These are phyloP conservation scores for Brachyopa scutellaris DNA, from an alignment of 2,888 invertebrate genomes.

Conservation along the genomic window DNA sequence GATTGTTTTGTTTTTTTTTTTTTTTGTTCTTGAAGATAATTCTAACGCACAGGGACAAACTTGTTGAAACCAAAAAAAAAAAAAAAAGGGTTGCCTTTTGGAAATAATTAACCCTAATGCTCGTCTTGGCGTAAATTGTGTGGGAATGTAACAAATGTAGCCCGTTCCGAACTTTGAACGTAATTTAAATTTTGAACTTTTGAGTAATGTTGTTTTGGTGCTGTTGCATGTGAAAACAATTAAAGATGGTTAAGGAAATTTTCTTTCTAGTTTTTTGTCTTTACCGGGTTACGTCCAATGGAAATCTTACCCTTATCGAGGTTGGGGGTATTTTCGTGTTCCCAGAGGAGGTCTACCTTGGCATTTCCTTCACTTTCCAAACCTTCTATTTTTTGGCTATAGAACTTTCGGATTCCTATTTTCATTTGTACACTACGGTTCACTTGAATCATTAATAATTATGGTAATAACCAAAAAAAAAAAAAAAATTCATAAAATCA, in stretches of 20 bases:
- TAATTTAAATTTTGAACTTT: constrained; percentile 60
- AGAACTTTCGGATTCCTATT: too few species aligned
- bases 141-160: constrained; percentile 63
- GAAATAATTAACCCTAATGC: constrained; percentile 68
- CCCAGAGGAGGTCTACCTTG: too few species aligned
- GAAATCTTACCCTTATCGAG: too few species aligned
- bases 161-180: constrained; percentile 13
- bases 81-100: constrained; percentile 56
- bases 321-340: too few species aligned
- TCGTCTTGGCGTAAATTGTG: constrained; percentile 65
- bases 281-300: too few species aligned
- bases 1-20: background rate
- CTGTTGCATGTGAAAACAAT: background rate
- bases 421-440: too few species aligned
- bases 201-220: background rate
- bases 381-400: too few species aligned
- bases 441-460: too few species aligned
- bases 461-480: too few species aligned
- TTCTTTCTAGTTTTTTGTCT: too few species aligned
- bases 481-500: too few species aligned
- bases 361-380: too few species aligned
- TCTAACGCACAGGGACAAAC: constrained; percentile 18
- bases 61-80: constrained; percentile 27
- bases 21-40: constrained; percentile 6
- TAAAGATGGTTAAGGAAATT: background rate